Percentiles rank a stretch among this genome's conserved stretches.
phyloP scores from a whole-genome alignment of 2,797 vertebrate genomes.

The Thamnophis elegans region DNA sequence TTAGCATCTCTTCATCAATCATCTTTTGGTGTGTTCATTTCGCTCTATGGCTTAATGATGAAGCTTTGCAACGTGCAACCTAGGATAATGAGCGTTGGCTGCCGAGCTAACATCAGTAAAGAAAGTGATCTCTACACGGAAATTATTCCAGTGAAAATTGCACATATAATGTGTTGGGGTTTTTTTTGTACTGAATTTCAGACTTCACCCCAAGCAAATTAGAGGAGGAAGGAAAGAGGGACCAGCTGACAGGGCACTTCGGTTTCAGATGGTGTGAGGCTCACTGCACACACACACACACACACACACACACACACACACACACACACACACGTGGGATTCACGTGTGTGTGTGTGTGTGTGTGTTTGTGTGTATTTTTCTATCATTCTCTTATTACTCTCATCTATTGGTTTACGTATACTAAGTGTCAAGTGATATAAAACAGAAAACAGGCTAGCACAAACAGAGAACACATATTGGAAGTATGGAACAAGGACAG shows the following conservation, averaged over 20 bases:
- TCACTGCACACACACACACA: background rate
- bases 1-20: background rate
- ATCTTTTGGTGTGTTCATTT: background rate
- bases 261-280: background rate
- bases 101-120: background rate
- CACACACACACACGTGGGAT: too few relatives aligned
- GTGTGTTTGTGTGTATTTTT: background rate
- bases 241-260: background rate
- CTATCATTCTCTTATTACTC: background rate
- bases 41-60: background rate
- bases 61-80: background rate
- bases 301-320: too few relatives aligned
- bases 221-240: too few relatives aligned
- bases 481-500: background rate
- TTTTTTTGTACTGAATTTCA: background rate
- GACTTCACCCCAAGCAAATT: background rate
- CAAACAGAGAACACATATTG: background rate
- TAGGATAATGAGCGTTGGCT: background rate
- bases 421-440: background rate
- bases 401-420: background rate
- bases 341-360: background rate
- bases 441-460: background rate
- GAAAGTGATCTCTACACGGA: background rate
- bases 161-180: rapidly evolving
- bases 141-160: background rate